Conservation (phyloP, 2,113 vertebrate genomes). For the Bothrops jararaca region DNA sequence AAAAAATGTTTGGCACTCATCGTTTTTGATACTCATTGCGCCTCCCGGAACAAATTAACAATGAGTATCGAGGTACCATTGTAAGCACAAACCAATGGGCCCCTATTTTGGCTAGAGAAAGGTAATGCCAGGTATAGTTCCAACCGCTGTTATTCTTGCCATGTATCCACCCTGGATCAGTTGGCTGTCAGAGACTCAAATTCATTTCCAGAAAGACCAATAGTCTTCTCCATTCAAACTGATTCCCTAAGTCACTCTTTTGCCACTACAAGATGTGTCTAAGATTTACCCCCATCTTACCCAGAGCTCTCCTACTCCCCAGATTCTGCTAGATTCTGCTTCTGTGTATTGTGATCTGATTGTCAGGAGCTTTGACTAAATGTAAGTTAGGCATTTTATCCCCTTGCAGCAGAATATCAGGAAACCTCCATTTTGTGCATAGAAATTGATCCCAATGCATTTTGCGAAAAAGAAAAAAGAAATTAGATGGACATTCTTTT, state of each 20-base stretch:
- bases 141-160: background rate
- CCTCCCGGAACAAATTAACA: background rate
- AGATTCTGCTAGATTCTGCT: background rate
- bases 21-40: background rate
- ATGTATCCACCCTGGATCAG: background rate
- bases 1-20: background rate
- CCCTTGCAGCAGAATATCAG: background rate
- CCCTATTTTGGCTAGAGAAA: background rate
- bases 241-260: background rate
- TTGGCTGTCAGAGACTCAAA: background rate
- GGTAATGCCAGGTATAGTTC: background rate
- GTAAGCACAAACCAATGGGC: background rate
- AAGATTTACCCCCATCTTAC: background rate
- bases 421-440: background rate
- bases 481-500: background rate
- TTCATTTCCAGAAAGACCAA: background rate
- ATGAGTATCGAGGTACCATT: background rate
- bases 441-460: background rate
- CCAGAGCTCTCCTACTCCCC: background rate
- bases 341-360: background rate
- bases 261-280: background rate
- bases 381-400: background rate
- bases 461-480: background rate
- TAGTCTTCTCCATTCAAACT: background rate
- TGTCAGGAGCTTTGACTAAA: background rate